Evolutionary conservation across 2,113 vertebrate genomes (phyloP), one percentile per base, ranked within the genome.

Genomic region (Oncorhynchus kisutch): DNA sequence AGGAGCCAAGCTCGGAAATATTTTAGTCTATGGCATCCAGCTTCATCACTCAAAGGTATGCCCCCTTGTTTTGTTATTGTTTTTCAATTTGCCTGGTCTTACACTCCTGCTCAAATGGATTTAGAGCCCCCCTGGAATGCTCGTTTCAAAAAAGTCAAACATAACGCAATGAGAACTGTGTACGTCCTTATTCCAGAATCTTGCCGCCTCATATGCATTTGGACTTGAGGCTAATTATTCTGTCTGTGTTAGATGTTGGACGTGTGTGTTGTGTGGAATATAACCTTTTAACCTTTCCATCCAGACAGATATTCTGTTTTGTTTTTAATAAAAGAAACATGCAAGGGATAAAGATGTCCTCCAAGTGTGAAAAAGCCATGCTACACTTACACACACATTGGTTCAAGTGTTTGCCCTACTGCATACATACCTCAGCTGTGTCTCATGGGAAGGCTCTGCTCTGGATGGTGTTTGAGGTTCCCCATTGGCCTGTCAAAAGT

Each of bases 1-100:
- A 0, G 74, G 81, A 45, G 86, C 88, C 24, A 89, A 88, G 76
- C 85, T 64, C 27, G 62, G 24, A 64, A 93, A 94, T 67, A 73
- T 93, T 77, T 89, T 93, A 54, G 74, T 94, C 68, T 94, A 94
- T 24, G 88, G 89, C 65, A 78, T 94, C 83, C 87, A 85, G 80
- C 79, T 93, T 25, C 78, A 79, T 77, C 85, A 81, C 78, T 83
- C 89, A 18, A 73, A 91, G 91, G 93, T 94, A 84, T 83, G 83
- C 74, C 74, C 34, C 65, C 20, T 48, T 54, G 18, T 78, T 59
- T 62, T 73, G 29, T 62, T 12, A 0, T 34, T 31, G 4, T 31
- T 31, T 2, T 29, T 62, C 13, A 51, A 34, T 34, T 7, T 54
- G 25, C 72, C 34, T 64, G 79, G 29, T 64, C 16, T 78, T 70